phyloP scores from a whole-genome alignment of 1,140 invertebrate species.

The Nephotettix cincticeps region DNA sequence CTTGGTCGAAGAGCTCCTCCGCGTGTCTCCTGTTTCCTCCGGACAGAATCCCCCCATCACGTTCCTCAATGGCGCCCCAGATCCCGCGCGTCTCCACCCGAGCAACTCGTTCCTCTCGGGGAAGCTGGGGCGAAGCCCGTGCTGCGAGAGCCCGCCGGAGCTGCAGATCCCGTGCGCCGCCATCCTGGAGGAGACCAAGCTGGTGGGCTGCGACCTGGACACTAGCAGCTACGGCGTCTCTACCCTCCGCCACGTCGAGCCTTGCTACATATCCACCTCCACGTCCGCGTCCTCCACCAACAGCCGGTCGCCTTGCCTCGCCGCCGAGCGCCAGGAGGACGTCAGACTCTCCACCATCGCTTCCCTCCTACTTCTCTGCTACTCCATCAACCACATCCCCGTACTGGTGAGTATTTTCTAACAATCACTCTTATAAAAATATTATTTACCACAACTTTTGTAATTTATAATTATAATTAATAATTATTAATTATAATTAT shows the following conservation, averaged over 20 bases:
- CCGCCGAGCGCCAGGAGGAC: constrained; percentile 37
- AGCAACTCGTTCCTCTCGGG: constrained; percentile 18
- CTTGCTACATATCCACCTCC: constrained; percentile 41
- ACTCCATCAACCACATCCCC: constrained; percentile 56
- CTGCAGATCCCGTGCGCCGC: constrained; percentile 19
- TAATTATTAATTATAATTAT: too few species aligned
- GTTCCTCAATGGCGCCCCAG: constrained; percentile 32
- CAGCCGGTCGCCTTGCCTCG: constrained; percentile 45
- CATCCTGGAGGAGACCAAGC: constrained; percentile 24
- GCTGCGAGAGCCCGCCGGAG: constrained; percentile 2
- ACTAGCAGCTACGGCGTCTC: constrained; percentile 42
- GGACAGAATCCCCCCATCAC: constrained; percentile 29
- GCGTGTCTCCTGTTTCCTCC: constrained; percentile 24
- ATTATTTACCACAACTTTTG: too few species aligned
- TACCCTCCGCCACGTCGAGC: constrained; percentile 39
- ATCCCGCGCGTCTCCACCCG: constrained; percentile 25
- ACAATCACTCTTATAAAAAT: neutral
- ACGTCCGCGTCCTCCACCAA: constrained; percentile 51
- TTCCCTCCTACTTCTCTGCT: constrained; percentile 52
- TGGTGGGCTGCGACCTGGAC: constrained; percentile 23
- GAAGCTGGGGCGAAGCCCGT: constrained; percentile 2
- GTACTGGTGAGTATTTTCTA: constrained; percentile 52
- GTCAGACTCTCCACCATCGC: constrained; percentile 52
- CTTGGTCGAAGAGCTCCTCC: constrained; percentile 36
- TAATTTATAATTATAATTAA: too few species aligned